These are phyloP conservation scores for Maconellicoccus hirsutus DNA, from an alignment of 1,140 invertebrate genomes.

Conservation along the genomic window DNA sequence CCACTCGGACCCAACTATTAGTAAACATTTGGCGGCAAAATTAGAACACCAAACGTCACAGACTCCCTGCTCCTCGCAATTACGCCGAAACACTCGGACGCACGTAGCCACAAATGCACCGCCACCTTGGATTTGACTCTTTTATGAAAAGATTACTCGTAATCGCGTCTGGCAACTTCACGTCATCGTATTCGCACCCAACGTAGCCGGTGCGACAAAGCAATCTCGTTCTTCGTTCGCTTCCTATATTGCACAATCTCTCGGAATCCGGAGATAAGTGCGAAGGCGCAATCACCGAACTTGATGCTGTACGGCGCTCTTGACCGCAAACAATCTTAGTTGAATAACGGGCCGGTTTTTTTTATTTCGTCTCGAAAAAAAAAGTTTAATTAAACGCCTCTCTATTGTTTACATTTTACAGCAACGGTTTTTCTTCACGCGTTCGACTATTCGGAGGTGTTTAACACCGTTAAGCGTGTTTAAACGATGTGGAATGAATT, in stretches of 20 bases:
- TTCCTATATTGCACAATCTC: conserved; percentile 1
- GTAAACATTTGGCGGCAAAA: too few relatives aligned
- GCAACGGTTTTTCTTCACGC: too few relatives aligned
- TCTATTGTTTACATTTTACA: background rate
- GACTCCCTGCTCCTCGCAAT: too few relatives aligned
- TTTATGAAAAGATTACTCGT: background rate
- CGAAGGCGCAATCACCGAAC: background rate
- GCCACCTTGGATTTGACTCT: too few relatives aligned
- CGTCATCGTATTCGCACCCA: background rate
- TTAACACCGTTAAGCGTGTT: background rate
- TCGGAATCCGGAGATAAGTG: background rate
- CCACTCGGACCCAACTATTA: too few relatives aligned
- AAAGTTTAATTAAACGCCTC: background rate
- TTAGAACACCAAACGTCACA: too few relatives aligned
- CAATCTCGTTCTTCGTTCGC: background rate
- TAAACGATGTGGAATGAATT: background rate
- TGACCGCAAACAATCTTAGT: background rate
- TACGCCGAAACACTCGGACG: too few relatives aligned
- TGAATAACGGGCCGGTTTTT: background rate
- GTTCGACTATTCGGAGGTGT: too few relatives aligned
- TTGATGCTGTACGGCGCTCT: background rate
- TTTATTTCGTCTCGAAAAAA: background rate
- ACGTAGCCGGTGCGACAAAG: background rate
- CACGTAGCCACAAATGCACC: too few relatives aligned
- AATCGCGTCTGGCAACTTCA: background rate